Conservation (phyloP, 2,113 vertebrate species). For the Thomomys bottae region DNA sequence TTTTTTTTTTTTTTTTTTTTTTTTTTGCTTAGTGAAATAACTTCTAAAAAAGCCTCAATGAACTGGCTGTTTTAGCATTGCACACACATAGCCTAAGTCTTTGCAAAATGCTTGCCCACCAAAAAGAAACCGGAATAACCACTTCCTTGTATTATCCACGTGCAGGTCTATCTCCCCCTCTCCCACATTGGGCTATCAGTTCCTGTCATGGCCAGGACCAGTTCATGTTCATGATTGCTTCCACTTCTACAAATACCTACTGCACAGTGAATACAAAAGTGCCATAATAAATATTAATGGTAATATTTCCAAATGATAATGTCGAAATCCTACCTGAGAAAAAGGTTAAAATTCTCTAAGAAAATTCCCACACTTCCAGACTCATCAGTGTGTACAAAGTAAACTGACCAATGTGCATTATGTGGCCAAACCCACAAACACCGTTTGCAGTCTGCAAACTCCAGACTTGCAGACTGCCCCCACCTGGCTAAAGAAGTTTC, state of each 20-base stretch:
- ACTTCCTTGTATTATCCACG: constrained; percentile 40
- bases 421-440: background rate
- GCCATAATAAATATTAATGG: background rate
- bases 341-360: background rate
- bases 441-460: background rate
- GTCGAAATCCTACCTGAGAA: background rate
- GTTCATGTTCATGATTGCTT: background rate
- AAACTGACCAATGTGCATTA: background rate
- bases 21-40: background rate
- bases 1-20: background rate
- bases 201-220: background rate
- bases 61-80: background rate
- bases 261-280: background rate
- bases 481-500: background rate
- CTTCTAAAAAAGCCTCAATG: background rate
- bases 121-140: constrained; percentile 61
- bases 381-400: background rate
- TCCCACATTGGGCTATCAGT: background rate
- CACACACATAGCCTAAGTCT: background rate
- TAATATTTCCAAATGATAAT: background rate
- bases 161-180: background rate
- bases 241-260: background rate
- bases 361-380: background rate
- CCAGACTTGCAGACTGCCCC: no score
- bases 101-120: constrained; percentile 60